A percentile compares a stretch with the other conserved stretches of the same genome.
Conservation (phyloP, 2,888 invertebrate genomes). For the Drosophila colorata region DNA sequence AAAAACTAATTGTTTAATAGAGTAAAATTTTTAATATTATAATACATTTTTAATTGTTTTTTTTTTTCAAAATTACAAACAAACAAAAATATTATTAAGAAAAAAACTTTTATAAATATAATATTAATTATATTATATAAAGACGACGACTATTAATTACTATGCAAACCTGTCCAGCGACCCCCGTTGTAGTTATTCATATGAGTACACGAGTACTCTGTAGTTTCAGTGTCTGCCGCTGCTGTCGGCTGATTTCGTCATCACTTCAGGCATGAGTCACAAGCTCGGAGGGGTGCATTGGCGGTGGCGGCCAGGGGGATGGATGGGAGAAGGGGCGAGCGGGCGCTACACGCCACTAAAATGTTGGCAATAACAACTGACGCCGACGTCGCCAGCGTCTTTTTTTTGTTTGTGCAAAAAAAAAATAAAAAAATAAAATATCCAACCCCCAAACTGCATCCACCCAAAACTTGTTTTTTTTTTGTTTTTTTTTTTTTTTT, state of each 20-base stretch:
- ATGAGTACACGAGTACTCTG: constrained; percentile 33
- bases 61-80: too few species aligned
- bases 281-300: constrained; percentile 7
- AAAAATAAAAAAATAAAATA: constrained; percentile 9
- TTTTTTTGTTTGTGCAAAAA: constrained; percentile 20
- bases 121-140: too few species aligned
- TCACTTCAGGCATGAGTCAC: constrained; percentile 64
- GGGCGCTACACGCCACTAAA: constrained; percentile 45
- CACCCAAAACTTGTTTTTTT: constrained; percentile 53
- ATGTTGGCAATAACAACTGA: constrained; percentile 71
- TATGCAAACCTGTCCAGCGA: not conserved
- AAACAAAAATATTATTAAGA: too few species aligned
- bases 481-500: constrained; percentile 15
- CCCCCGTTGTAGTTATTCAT: constrained; percentile 44
- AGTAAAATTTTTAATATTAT: too few species aligned
- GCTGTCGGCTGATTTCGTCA: constrained; percentile 66
- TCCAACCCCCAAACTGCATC: constrained; percentile 43
- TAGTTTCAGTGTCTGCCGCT: constrained; percentile 43
- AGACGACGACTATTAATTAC: too few species aligned
- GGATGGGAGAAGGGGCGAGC: not conserved
- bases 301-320: not conserved
- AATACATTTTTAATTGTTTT: too few species aligned
- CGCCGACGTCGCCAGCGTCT: constrained; percentile 52
- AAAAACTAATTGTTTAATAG: too few species aligned
- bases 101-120: too few species aligned